phyloP scores from a whole-genome alignment of 2,888 invertebrate genomes.

The Cryptus armator region DNA sequence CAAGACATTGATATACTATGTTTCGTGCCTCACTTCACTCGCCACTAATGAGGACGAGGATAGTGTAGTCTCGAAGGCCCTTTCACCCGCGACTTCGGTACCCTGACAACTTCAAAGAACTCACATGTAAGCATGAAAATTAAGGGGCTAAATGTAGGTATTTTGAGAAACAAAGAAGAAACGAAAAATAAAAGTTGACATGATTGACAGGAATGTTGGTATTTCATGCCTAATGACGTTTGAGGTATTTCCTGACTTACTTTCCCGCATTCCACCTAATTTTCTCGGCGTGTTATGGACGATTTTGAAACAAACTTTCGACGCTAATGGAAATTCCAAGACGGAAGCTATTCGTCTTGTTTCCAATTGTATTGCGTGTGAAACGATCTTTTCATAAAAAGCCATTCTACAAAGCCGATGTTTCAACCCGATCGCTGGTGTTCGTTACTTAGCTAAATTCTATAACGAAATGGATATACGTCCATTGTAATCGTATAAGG shows the following conservation, averaged over 20 bases:
- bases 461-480: background rate
- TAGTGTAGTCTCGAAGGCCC: constrained; percentile 18
- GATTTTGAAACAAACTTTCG: constrained; percentile 26
- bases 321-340: constrained; percentile 53
- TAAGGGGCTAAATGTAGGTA: background rate
- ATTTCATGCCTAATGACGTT: constrained; percentile 22
- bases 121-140: constrained; percentile 19
- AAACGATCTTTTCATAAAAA: background rate
- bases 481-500: background rate
- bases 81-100: background rate
- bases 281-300: constrained; percentile 14
- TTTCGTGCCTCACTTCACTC: constrained; percentile 25
- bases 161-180: background rate
- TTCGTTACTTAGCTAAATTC: background rate
- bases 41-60: constrained; percentile 61
- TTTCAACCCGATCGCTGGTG: background rate
- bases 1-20: constrained; percentile 44
- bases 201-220: constrained; percentile 32
- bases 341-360: constrained; percentile 53
- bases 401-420: background rate
- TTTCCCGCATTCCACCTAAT: constrained; percentile 41
- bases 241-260: constrained; percentile 22
- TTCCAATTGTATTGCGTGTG: background rate
- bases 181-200: background rate
- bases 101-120: background rate